Base-by-base conservation (phyloP, 1,140 invertebrate species). In the Megalonaias nervosa region DNA sequence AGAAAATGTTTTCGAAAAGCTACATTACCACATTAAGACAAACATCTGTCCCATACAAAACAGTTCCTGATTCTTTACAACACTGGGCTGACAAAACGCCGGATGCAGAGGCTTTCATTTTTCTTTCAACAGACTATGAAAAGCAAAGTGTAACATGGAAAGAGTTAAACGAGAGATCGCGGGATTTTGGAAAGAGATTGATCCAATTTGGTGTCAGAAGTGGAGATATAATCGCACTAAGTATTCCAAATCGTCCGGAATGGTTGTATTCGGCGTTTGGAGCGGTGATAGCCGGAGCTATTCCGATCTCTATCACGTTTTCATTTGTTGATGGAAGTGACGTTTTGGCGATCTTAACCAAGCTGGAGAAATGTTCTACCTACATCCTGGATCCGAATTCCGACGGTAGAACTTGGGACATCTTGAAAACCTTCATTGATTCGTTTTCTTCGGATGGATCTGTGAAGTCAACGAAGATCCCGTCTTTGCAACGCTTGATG, bases 251-350 rank as follows among this genome's bases (percentile, higher is more conserved):
- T 26, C 68, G 74, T 68, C 74, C 74, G 15, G 74, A 75, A 69
- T 75, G 74, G 74, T n/a, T 75, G 19, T 75, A 68, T 38, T 23
- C 23, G 12, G 23, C 38, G 1, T 75, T 61, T 75, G 74, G 74
- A 9, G 19, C 66, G 13, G 68, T 75, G 66, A 21, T 69, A 5
- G 74, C 74, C 23, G 74, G 74, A 19, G 74, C 67, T 21, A 67
- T 61, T 31, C 56, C 67, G 21, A 56, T 58, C 15, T 21, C 58
- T 55, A 11, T 75, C 1, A n/a, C 58, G 16, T 69, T 75, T 57
- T 68, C 74, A 9, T 75, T 68, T 58, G 56, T 1, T 19, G 67
- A 75, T 61, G 66, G 58, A 31, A 75, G 74, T 69, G 74, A 75
- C n/a, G 15, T 68, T 38, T n/a, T 75, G 3, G 66, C 74, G 17